Evolutionary conservation across 2,113 vertebrate genomes (phyloP), one percentile per base, ranked within the genome.

Genomic region (Pterocles burchelli): DNA sequence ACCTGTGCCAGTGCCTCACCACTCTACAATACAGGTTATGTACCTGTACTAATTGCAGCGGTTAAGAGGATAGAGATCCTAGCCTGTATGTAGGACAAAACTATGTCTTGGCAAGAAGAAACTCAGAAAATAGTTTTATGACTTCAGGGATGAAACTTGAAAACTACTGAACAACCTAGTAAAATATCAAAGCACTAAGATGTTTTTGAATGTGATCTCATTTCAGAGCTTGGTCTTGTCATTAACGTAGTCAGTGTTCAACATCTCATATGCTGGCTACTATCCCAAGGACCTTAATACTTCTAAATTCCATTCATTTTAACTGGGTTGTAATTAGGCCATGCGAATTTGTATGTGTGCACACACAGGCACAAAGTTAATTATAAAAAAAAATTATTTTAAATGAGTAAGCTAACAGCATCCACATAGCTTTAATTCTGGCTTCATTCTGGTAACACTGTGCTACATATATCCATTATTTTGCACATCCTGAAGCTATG

Each of bases 401-500:
- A 14, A 24, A 7, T 8, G 51, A 52, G 19, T 51, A 49, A 65
- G 18, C 4, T 13, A 85, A 31, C 7, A 61, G 14, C 7, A 26
- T 62, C 10, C 31, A 41, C n/a, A 25, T 31, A 48, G 9, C 12
- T 66, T 45, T 36, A 61, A 45, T 16, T 48, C 52, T 18, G 22
- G 15, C 12, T 58, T 16, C 9, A 4, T 66, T 66, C 43, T 58
- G 15, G 24, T 85, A 72, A 7, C 0, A 0, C 7, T 62, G 9
- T 49, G 19, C 24, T 82, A n/a, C 13, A 46, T 18, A 66, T 38
- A 21, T 4, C 1, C 8, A 17, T 61, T 46, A 12, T 20, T 82
- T 46, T 33, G 21, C 21, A 25, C 5, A 52, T 25, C 51, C 31
- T 57, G 61, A 33, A 85, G 31, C 10, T 48, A 19, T 2, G 3